A percentile compares a stretch with the other conserved stretches of the same genome.
phyloP scores from a whole-genome alignment of 1,140 invertebrate genomes.

The Yoshiicerus persimilis region DNA sequence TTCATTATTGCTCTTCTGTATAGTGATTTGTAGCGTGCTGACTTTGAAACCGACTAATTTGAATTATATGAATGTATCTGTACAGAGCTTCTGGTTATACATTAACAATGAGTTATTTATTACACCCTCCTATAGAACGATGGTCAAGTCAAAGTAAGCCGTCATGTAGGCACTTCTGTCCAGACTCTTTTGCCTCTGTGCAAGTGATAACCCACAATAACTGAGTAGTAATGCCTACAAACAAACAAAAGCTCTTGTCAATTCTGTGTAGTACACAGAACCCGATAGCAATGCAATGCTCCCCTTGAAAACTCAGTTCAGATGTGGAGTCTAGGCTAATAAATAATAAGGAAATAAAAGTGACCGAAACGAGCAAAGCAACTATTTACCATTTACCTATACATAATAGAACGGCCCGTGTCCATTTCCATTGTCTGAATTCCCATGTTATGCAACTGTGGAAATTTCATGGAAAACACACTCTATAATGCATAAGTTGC shows the following conservation, averaged over 20 bases:
- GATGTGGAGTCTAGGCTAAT: not conserved
- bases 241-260: not conserved
- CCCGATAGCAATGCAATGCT: no score
- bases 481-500: no score
- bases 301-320: not conserved
- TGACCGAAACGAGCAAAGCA: not conserved
- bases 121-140: not conserved
- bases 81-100: not conserved
- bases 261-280: no score
- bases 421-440: not conserved
- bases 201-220: not conserved
- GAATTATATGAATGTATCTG: not conserved
- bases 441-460: not conserved
- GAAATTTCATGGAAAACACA: not conserved
- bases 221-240: not conserved
- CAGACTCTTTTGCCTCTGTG: not conserved
- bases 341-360: not conserved
- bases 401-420: not conserved
- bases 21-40: not conserved
- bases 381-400: not conserved
- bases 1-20: not conserved
- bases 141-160: not conserved
- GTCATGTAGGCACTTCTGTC: not conserved
- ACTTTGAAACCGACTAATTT: not conserved
- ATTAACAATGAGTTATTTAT: not conserved